These are phyloP conservation scores for Macquaria ambigua DNA, from an alignment of 2,113 vertebrate species.

Conservation along the genomic window DNA sequence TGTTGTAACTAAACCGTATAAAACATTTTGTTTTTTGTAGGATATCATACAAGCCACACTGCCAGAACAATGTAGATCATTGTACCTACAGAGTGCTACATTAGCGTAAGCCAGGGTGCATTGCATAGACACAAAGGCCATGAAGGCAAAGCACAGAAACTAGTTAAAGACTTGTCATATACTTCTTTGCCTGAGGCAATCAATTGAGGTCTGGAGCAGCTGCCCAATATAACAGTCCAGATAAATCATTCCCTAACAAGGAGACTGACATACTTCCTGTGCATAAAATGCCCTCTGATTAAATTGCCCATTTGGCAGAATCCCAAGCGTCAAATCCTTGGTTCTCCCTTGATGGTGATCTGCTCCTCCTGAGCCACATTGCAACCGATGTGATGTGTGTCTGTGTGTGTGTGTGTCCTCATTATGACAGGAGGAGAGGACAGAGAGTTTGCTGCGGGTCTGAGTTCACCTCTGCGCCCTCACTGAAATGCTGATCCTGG, in stretches of 20 bases:
- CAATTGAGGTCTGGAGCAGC: slow-evolving; percentile 49
- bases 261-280: slow-evolving; percentile 74
- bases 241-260: slow-evolving; percentile 77
- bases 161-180: slow-evolving; percentile 55
- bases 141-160: slow-evolving; percentile 1
- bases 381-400: slow-evolving; percentile 31
- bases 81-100: not conserved
- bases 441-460: slow-evolving; percentile 7
- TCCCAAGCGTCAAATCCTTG: slow-evolving; percentile 74
- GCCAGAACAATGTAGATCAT: not conserved
- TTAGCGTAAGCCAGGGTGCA: not conserved
- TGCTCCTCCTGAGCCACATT: slow-evolving; percentile 59
- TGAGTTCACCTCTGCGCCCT: slow-evolving; percentile 21
- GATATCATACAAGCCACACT: not conserved
- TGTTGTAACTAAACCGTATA: too few species aligned
- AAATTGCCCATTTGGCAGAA: slow-evolving; percentile 82
- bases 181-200: slow-evolving; percentile 51
- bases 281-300: slow-evolving; percentile 80
- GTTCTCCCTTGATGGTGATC: slow-evolving; percentile 64
- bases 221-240: slow-evolving; percentile 57
- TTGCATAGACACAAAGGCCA: not conserved
- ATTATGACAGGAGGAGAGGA: slow-evolving; percentile 48
- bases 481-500: slow-evolving; percentile 14
- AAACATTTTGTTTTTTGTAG: not conserved
- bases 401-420: slow-evolving; percentile 35